phyloP scores from a whole-genome alignment of 2,888 invertebrate species.

The Anodontia alba region DNA sequence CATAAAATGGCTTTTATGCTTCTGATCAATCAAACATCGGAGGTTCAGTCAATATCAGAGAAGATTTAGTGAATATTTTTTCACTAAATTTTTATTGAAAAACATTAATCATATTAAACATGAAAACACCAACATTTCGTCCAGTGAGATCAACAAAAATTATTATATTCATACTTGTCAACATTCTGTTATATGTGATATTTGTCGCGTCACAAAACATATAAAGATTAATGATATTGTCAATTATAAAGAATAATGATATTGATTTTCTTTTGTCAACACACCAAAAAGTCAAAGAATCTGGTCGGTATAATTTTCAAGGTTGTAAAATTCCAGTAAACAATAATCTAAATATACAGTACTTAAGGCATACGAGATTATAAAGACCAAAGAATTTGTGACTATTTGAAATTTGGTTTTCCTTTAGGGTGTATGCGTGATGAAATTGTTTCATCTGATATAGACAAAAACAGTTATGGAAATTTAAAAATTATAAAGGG shows the following conservation, averaged over 20 bases:
- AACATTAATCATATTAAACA: neutral
- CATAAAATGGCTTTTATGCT: neutral
- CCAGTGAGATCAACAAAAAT: neutral
- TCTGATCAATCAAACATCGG: neutral
- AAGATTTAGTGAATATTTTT: neutral
- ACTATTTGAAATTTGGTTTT: slow-evolving; percentile 20
- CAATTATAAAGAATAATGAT: neutral
- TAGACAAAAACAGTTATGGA: neutral
- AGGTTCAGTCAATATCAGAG: neutral
- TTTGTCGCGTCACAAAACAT: neutral
- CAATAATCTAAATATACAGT: slow-evolving; percentile 7
- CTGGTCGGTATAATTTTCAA: neutral
- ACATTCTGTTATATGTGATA: neutral
- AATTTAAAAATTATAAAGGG: neutral
- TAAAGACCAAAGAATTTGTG: neutral
- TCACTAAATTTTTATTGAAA: neutral
- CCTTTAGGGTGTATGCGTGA: neutral
- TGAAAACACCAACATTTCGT: neutral
- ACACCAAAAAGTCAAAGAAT: neutral
- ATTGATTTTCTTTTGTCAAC: neutral
- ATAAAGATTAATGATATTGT: too few species aligned
- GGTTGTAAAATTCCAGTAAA: neutral
- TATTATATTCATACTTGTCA: neutral
- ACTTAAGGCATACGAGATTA: neutral
- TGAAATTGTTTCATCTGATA: neutral